Percentiles rank a stretch among this genome's conserved stretches.
Conservation (phyloP, 2,888 invertebrate genomes). For the Eucera pruinosa region DNA sequence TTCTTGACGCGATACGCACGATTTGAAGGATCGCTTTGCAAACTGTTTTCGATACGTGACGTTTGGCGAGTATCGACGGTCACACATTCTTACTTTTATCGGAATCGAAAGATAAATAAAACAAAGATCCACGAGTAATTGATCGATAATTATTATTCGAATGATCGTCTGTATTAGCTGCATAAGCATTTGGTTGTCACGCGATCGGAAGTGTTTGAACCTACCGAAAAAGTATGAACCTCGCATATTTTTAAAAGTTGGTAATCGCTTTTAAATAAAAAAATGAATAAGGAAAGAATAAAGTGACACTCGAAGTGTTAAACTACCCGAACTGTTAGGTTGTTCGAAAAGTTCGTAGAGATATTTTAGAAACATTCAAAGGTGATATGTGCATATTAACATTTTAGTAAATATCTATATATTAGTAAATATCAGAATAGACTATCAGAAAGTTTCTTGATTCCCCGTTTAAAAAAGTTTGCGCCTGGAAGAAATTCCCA, state of each 20-base stretch:
- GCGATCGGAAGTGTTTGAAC: neutral
- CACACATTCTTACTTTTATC: constrained; percentile 19
- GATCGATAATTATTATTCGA: constrained; percentile 42
- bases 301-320: too few species aligned
- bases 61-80: neutral
- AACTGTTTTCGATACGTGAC: constrained; percentile 17
- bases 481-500: too few species aligned
- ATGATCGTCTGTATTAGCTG: constrained; percentile 32
- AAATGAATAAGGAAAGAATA: too few species aligned
- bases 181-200: constrained; percentile 12
- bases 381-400: too few species aligned
- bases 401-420: too few species aligned
- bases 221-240: neutral
- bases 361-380: too few species aligned
- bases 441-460: too few species aligned
- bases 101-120: constrained; percentile 3
- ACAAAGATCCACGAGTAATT: neutral
- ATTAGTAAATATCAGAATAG: too few species aligned
- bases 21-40: neutral
- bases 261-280: neutral
- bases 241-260: neutral
- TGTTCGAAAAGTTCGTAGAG: too few species aligned
- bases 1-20: neutral
- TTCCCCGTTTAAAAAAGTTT: too few species aligned
- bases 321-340: too few species aligned